Percentiles rank a stretch among this genome's conserved stretches.
These are phyloP conservation scores for Ahaetulla prasina DNA, from an alignment of 2,113 vertebrate genomes.

Conservation along the genomic window DNA sequence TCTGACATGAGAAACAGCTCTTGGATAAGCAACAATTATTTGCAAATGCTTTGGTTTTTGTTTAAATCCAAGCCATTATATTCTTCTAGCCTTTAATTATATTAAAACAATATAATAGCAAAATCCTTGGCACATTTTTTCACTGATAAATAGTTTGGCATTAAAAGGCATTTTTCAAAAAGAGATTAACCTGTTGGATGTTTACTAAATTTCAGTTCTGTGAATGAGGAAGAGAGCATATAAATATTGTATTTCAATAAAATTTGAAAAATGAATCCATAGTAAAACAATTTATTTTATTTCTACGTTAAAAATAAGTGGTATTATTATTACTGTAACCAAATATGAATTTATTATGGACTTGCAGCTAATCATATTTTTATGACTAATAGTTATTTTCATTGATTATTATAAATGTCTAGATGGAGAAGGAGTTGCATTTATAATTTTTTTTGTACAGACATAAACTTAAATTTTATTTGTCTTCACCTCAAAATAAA, in stretches of 20 bases:
- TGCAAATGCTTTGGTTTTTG: neutral
- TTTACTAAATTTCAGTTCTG: slow-evolving; percentile 7
- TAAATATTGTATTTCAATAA: neutral
- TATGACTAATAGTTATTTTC: neutral
- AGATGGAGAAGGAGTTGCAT: neutral
- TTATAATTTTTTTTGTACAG: neutral
- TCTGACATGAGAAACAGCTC: neutral
- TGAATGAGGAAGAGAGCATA: neutral
- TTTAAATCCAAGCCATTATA: neutral
- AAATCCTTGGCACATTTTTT: neutral
- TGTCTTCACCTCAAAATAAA: neutral
- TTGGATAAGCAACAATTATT: neutral
- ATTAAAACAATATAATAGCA: neutral
- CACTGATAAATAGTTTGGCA: neutral
- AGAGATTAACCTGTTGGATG: neutral
- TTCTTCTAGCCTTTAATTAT: slow-evolving; percentile 1
- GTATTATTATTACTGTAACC: neutral
- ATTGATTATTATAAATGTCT: neutral
- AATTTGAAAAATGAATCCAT: neutral
- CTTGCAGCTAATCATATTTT: neutral
- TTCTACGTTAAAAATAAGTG: neutral
- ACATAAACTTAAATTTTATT: neutral
- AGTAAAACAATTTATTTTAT: neutral
- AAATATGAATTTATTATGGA: neutral
- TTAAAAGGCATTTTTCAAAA: neutral